Base-by-base conservation (phyloP, 2,797 vertebrate species). In the Rhynchotus rufescens region DNA sequence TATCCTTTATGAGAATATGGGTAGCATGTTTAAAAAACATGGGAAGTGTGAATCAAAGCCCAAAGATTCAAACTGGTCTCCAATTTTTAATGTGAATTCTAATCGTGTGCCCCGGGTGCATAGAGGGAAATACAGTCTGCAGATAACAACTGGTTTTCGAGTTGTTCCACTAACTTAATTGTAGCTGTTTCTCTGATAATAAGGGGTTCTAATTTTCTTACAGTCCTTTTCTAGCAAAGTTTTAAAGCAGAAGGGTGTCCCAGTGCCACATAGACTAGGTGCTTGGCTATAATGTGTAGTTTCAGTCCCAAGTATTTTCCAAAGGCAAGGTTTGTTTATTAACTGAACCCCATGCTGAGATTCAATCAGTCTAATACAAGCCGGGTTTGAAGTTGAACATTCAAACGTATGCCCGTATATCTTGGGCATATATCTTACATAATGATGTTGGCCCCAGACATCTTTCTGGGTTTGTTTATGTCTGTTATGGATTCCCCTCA, bases 401-500 rank as follows among this genome's bases (percentile, higher is more conserved):
- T 97, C 95, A 97, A 96, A 98, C 85, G 74, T 96, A 96, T 97
- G 96, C 96, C 95, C 93, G 97, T 98, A 97, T 97, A 97, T 98
- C 97, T 98, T 97, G 94, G 96, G 96, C 97, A 98, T 98, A 98
- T 97, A 98, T 98, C 98, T 97, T 96, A 97, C 96, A 97, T 98
- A 98, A 98, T 98, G 98, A 99, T 98, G 97, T 96, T 95, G 95
- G 97, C 97, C 97, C 96, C 97, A 96, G 97, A 98, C 98, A 97
- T 97, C 97, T 97, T 98, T 98, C 97, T 98, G 97, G 96, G 96
- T 98, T 98, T 98, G 98, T 98, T 98, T 98, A 98, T 97, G 98
- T 98, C 98, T 98, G 96, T 98, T 98, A 98, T 98, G 97, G 97
- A 98, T 98, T 98, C 97, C 94, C 92, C 95, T 99, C 98, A 98